Percentiles rank a stretch among this genome's conserved stretches.
These are phyloP conservation scores for Nannospalax galili DNA, from an alignment of 2,113 vertebrate species.

Conservation along the genomic window DNA sequence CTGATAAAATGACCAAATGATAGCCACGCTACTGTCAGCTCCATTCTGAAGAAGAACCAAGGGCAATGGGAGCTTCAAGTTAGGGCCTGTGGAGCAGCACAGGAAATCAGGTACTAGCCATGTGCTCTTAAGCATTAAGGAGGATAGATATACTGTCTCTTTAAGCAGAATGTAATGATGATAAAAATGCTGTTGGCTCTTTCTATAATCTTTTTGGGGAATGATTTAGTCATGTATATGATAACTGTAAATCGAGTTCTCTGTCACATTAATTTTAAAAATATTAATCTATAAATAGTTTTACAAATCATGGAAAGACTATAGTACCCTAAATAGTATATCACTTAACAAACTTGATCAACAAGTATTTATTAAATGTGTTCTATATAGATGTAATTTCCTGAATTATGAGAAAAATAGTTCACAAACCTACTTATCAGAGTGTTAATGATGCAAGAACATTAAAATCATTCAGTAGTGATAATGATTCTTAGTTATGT, in stretches of 20 bases:
- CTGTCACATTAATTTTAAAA: slow-evolving; percentile 8
- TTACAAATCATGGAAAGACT: background rate
- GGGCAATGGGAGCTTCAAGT: background rate
- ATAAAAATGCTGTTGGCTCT: background rate
- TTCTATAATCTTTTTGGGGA: background rate
- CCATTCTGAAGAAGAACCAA: background rate
- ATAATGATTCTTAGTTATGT: slow-evolving; percentile 4
- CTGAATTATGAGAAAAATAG: background rate
- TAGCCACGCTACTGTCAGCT: background rate
- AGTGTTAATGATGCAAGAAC: slow-evolving; percentile 1
- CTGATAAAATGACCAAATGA: background rate
- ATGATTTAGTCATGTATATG: background rate
- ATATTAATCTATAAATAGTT: background rate
- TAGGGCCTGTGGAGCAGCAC: background rate
- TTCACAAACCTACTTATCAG: background rate
- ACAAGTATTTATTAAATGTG: background rate
- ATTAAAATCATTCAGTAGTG: background rate
- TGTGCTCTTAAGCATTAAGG: background rate
- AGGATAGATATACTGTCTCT: background rate
- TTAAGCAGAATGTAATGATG: background rate
- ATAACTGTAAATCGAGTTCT: background rate
- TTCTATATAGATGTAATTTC: background rate
- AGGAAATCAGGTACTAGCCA: background rate
- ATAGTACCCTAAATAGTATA: background rate
- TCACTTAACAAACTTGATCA: background rate